Evolutionary conservation across 2,113 vertebrate species (phyloP), one percentile per base, ranked within the genome.

Genomic region (Xenopus borealis): DNA sequence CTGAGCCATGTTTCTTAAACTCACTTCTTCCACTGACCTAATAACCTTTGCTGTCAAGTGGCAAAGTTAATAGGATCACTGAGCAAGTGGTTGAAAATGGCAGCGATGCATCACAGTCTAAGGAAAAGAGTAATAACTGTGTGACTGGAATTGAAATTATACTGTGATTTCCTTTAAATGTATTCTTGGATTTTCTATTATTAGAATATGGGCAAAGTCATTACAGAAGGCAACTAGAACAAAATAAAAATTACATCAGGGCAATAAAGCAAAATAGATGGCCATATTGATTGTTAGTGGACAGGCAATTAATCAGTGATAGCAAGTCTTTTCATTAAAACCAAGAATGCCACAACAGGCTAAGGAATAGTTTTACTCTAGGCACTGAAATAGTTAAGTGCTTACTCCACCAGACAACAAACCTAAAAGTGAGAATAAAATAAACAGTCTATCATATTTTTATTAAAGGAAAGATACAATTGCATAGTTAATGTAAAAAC

Each of bases 231-330:
- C 73, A 76, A 76, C 57, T 69, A 76, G 66, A 61, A 69, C 66
- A 76, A 75, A 76, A 76, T 76, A 76, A 76, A 76, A 76, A 76
- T 76, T 62, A 76, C 73, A 76, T 76, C 73, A 76, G 55, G 69
- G 66, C 73, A 76, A 76, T 76, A 76, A 69, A 76, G 73, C 52
- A 66, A 76, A 76, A 76, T 76, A 76, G 66, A 76, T 76, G 58
- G 46, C n/a, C 47, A 68, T 68, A 76, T 76, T 55, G 73, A 76
- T 76, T 76, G 62, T 40, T 69, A 69, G 65, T 55, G 66, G 66
- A 76, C 66, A 76, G 23, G 66, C 66, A 76, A 76, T 76, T 76
- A 69, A 76, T 76, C 73, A 76, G 50, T 69, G 73, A 76, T 76
- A 62, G 57, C 57, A 33, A 58, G 46, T 62, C 46, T 76, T 50